Conservation (phyloP, 2,797 vertebrate species). For the Fratercula arctica region DNA sequence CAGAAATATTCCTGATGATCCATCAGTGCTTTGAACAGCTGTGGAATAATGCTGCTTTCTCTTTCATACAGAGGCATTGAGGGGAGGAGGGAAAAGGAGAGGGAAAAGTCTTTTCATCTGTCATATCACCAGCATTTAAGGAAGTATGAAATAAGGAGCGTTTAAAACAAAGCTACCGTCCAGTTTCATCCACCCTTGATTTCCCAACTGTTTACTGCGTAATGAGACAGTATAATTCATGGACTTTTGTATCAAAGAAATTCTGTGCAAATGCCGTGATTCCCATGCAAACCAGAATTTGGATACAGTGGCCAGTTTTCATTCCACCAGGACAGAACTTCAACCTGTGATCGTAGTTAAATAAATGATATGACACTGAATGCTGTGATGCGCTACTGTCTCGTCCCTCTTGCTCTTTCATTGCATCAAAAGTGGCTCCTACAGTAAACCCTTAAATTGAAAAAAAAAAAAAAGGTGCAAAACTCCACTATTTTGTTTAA, state of each 20-base stretch:
- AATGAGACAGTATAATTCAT: background rate
- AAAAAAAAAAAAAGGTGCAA: background rate
- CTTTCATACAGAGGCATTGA: background rate
- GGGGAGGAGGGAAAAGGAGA: background rate
- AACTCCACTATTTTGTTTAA: background rate
- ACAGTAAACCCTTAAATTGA: background rate
- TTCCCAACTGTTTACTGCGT: background rate
- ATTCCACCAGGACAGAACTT: background rate
- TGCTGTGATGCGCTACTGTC: background rate
- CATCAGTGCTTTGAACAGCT: background rate
- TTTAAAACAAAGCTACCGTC: background rate
- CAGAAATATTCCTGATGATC: background rate
- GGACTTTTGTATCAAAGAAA: background rate
- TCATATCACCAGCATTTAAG: background rate
- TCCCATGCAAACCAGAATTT: background rate
- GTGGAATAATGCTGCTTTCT: background rate
- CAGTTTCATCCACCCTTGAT: background rate
- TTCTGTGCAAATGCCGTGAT: background rate
- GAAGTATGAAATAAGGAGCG: background rate
- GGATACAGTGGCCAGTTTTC: background rate
- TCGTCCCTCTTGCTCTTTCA: background rate
- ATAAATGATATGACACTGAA: background rate
- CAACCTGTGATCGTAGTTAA: background rate
- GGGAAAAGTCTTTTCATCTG: background rate
- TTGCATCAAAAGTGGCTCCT: background rate